phyloP scores from a whole-genome alignment of 2,888 invertebrate genomes.

The Invenusta paracnida region DNA sequence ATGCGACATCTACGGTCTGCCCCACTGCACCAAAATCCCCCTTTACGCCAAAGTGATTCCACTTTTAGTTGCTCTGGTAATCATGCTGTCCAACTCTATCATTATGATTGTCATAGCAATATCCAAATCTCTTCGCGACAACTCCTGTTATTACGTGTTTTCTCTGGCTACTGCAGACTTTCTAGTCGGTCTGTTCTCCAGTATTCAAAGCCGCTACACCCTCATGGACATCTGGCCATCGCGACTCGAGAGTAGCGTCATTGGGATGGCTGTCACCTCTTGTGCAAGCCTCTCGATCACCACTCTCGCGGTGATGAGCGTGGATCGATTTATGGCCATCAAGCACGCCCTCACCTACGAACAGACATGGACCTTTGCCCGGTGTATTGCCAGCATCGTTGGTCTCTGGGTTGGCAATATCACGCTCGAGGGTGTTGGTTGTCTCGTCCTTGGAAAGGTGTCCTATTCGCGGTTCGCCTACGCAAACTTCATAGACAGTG shows the following conservation, averaged over 20 bases:
- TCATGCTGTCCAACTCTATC: not conserved
- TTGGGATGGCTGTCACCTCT: not conserved
- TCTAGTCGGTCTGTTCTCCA: not conserved
- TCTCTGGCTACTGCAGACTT: not conserved
- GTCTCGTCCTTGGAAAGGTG: not conserved
- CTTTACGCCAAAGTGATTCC: not conserved
- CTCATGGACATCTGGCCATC: not conserved
- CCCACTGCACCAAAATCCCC: not conserved
- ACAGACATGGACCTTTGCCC: not conserved
- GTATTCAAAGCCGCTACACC: not conserved
- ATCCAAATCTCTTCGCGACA: not conserved
- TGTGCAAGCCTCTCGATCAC: not conserved
- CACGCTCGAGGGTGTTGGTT: not conserved
- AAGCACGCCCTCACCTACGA: not conserved
- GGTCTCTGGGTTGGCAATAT: not conserved
- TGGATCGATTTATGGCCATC: not conserved
- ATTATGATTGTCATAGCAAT: not conserved
- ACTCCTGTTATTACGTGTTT: not conserved
- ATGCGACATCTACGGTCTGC: not conserved
- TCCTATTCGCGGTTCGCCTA: not conserved
- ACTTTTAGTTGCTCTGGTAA: not conserved
- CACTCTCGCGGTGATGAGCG: not conserved
- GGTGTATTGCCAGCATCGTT: not conserved
- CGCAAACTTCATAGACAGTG: not conserved
- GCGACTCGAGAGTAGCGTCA: not conserved